A percentile compares a stretch with the other conserved stretches of the same genome.
Evolutionary conservation across 2,888 invertebrate genomes (phyloP).

Genomic region (Cheilosia vernalis): DNA sequence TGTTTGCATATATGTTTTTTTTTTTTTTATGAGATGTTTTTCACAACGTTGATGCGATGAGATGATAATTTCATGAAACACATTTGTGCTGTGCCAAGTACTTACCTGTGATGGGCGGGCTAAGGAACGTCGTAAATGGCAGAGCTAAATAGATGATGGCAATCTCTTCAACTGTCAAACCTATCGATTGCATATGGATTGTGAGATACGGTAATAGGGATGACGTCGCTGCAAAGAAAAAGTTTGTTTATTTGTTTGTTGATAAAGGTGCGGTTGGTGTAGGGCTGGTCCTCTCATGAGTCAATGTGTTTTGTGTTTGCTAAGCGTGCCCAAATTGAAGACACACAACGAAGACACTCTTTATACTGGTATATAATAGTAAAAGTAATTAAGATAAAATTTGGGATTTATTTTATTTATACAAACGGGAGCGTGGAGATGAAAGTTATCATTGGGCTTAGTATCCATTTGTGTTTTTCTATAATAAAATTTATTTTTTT

Average conservation of each 20-base stretch:
- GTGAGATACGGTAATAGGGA: conserved; percentile 93
- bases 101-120: conserved; percentile 92
- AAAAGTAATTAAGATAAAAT: conserved; percentile 11
- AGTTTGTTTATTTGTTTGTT: neutral
- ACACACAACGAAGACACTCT: neutral
- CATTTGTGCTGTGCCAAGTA: conserved; percentile 13
- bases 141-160: conserved; percentile 93
- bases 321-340: conserved; percentile 6
- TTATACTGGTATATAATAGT: neutral
- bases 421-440: neutral
- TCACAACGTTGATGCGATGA: neutral
- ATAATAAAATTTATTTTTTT: neutral
- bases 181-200: conserved; percentile 95
- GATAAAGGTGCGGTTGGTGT: neutral
- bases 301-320: neutral
- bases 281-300: neutral
- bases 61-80: conserved; percentile 12
- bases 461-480: neutral
- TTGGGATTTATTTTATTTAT: conserved; percentile 6
- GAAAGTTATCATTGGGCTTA: neutral
- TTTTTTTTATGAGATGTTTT: conserved; percentile 1
- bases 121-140: conserved; percentile 93
- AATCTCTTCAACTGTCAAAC: conserved; percentile 93
- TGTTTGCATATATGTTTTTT: conserved; percentile 30
- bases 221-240: conserved; percentile 87